Conservation (phyloP, 1,140 invertebrate species). For the Papilio helenus region DNA sequence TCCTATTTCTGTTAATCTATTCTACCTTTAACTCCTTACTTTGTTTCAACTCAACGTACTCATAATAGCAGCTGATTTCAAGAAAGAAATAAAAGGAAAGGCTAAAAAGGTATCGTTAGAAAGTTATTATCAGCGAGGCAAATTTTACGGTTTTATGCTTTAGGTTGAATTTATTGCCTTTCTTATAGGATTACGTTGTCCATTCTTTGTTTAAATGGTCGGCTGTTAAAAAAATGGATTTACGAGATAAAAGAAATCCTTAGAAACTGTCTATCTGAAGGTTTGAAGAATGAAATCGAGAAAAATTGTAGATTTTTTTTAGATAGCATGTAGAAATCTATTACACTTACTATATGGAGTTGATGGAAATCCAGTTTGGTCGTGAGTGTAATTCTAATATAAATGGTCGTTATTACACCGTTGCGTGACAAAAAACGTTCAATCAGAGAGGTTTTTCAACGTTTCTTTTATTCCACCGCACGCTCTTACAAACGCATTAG, state of each 20-base stretch:
- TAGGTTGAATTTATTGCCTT: slow-evolving; percentile 17
- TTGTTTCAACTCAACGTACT: neutral
- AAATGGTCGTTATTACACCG: slow-evolving; percentile 1
- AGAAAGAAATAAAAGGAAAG: neutral
- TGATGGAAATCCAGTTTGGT: neutral
- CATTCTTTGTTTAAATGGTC: slow-evolving; percentile 10
- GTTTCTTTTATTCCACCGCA: slow-evolving; percentile 17
- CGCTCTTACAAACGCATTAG: slow-evolving; percentile 21
- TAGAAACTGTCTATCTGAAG: neutral
- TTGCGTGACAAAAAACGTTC: slow-evolving; percentile 22
- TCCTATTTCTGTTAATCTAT: neutral
- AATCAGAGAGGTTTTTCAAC: slow-evolving; percentile 13
- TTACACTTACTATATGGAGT: neutral
- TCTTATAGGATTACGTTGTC: slow-evolving; percentile 15
- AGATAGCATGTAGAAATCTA: neutral
- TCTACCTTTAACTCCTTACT: neutral
- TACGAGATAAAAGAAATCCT: neutral
- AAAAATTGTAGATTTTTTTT: neutral
- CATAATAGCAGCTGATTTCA: neutral
- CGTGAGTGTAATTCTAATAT: slow-evolving; percentile 1
- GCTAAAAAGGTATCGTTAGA: slow-evolving; percentile 2
- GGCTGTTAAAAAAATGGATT: slow-evolving; percentile 7
- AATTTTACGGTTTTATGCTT: slow-evolving; percentile 7
- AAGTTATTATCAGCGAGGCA: slow-evolving; percentile 8
- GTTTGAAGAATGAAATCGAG: neutral